A percentile compares a stretch with the other conserved stretches of the same genome.
Evolutionary conservation across 2,797 vertebrate genomes (phyloP).

Genomic region (Argentina silus): DNA sequence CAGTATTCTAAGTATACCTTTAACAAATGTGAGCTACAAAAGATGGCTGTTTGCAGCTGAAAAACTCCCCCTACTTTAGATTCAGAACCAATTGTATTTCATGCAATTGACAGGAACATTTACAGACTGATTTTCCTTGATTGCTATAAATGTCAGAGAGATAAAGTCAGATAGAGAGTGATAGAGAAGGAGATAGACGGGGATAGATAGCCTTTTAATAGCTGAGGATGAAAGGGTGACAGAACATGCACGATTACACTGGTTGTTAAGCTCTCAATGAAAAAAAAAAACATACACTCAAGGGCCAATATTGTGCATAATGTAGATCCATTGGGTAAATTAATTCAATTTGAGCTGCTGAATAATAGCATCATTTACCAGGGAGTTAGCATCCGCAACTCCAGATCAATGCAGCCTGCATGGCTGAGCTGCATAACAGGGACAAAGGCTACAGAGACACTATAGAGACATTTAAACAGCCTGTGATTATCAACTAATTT

Average conservation of each 20-base stretch:
- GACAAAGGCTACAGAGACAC: conserved; percentile 42
- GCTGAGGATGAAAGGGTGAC: conserved; percentile 7
- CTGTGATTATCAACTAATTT: not conserved
- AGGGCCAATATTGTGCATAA: conserved; percentile 38
- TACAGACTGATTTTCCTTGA: not conserved
- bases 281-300: conserved; percentile 8
- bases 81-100: not conserved
- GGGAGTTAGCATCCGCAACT: conserved; percentile 71
- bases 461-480: conserved; percentile 32
- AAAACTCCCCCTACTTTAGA: not conserved
- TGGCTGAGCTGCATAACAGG: conserved; percentile 34
- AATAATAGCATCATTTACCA: conserved; percentile 77
- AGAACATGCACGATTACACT: conserved; percentile 54
- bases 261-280: conserved; percentile 70
- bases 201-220: conserved; percentile 27
- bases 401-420: conserved; percentile 62
- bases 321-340: conserved; percentile 72
- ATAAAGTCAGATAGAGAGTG: not conserved
- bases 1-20: too few relatives aligned
- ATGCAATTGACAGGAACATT: not conserved
- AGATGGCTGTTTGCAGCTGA: not conserved
- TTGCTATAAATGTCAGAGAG: not conserved
- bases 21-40: too few relatives aligned
- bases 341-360: conserved; percentile 75
- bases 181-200: not conserved